Evolutionary conservation across 1,140 invertebrate species (phyloP), one percentile per base, ranked within the genome.

Genomic region (Euura lappo): DNA sequence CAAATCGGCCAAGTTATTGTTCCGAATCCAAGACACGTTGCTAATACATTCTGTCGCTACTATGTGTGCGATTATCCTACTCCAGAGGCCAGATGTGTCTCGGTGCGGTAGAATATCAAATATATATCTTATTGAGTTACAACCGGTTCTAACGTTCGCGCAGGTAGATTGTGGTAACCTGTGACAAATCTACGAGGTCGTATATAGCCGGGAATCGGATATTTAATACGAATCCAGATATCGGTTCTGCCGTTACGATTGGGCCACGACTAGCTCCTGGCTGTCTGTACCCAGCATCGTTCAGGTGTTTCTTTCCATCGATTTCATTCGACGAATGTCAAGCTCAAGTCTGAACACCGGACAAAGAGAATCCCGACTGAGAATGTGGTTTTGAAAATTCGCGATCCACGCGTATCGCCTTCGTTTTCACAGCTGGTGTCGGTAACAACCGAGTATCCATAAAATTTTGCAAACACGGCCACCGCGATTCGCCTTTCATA

Each of bases 221-320:
- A 60, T 60, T 60, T n/a, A 60, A 60, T 60, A 60, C 51, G 8
- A n/a, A 60, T 60, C 51, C 51, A 60, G 51, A 60, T 60, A 60
- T 60, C 51, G 4, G 1, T 1, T 28, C 28, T 28, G 28, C 28
- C 51, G 51, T 60, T 8, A n/a, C 13, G 51, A 28, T 28, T 28
- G 28, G 28, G 28, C 28, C 28, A 28, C 28, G 28, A 28, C 28
- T 28, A 28, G 28, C 28, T 28, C 28, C 28, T 28, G 1, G 28
- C 28, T 28, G 28, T 28, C 51, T 6, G 51, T 60, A 60, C 51
- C 6, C 51, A n/a, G 3, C 8, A 60, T n/a, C 8, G 51, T 4
- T 60, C 6, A n/a, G 51, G 51, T 8, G 51, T 8, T 6, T 60
- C 13, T 8, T 4, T n/a, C 8, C 51, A 60, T 60, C 51, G 10